Base-by-base conservation (phyloP, 2,888 invertebrate species). In the Epirrhoe alternata region DNA sequence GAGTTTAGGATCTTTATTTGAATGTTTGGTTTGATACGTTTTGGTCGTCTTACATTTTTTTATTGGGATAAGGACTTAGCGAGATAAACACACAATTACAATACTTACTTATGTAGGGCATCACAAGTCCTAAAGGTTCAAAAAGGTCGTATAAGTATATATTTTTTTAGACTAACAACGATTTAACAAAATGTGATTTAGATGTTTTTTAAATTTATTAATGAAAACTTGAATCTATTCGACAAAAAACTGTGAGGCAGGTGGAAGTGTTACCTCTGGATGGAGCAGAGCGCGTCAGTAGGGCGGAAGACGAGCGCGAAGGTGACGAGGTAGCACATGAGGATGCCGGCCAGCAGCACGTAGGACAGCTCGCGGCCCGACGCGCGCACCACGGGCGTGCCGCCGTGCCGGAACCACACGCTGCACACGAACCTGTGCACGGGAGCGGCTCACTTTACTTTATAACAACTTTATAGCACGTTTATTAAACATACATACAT, bases 381-480 rank as follows among this genome's bases (percentile, higher is more conserved):
- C 45, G 99, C 98, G 74, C 99, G 96, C n/a, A 99, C 99, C 57
- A 99, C 97, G 0, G 99, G 99, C 0, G 99, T 99, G 75, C 97
- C 96, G 88, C 98, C 97, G 92, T 97, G 96, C 16, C 95, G 95
- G 59, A 97, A 90, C 94, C 98, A 98, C 17, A 98, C 96, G 6
- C 96, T 95, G 61, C 95, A 95, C 5, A 97, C 96, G 85, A 96
- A 96, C 7, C 94, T 93, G 70, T 24, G n/a, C n/a, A n/a, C n/a
- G n/a, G n/a, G n/a, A n/a, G n/a, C n/a, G n/a, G n/a, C n/a, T n/a
- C n/a, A n/a, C n/a, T n/a, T n/a, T n/a, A n/a, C n/a, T n/a, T 2
- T 38, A 12, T 6, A 31, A 31, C 31, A 31, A 31, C 31, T 31
- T 6, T 31, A 7, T 35, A 35, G n/a, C n/a, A n/a, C n/a, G n/a